These are phyloP conservation scores for Drosophila phalerata DNA, from an alignment of 2,888 invertebrate species.

Conservation along the genomic window DNA sequence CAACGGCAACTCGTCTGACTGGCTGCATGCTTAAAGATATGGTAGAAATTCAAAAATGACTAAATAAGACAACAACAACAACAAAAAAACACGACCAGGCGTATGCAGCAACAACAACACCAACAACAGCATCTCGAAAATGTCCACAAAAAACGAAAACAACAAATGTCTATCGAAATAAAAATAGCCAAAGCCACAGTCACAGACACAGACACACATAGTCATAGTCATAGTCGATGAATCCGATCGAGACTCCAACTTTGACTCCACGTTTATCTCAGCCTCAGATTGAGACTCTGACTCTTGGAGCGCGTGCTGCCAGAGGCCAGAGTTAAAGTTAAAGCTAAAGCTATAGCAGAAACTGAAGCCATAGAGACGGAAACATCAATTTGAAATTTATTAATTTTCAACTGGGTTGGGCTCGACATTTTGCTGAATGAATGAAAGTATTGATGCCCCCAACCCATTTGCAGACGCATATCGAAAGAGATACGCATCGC, in stretches of 20 bases:
- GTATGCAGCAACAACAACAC: slow-evolving; percentile 47
- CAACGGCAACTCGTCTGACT: slow-evolving; percentile 60
- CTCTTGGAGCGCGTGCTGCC: slow-evolving; percentile 63
- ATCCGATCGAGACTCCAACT: slow-evolving; percentile 19
- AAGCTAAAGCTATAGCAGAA: slow-evolving; percentile 11
- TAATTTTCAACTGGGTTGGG: slow-evolving; percentile 71
- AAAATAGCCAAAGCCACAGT: slow-evolving; percentile 23
- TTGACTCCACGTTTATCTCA: slow-evolving; percentile 7
- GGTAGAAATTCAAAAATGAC: slow-evolving; percentile 67
- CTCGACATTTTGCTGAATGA: slow-evolving; percentile 56
- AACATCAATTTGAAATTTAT: slow-evolving; percentile 63
- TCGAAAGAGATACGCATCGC: slow-evolving; percentile 49
- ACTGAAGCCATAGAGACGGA: slow-evolving; percentile 32
- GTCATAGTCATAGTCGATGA: slow-evolving; percentile 27
- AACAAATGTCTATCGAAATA: slow-evolving; percentile 36
- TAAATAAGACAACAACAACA: slow-evolving; percentile 13
- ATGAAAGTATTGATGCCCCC: slow-evolving; percentile 17
- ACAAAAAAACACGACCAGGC: slow-evolving; percentile 22
- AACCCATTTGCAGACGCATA: slow-evolving; percentile 24
- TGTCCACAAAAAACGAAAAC: slow-evolving; percentile 23
- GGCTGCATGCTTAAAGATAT: slow-evolving; percentile 59
- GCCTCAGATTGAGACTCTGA: slow-evolving; percentile 19
- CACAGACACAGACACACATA: slow-evolving; percentile 20
- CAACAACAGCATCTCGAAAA: slow-evolving; percentile 25
- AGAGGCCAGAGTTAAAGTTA: slow-evolving; percentile 23